Conservation (phyloP, 2,888 invertebrate species). For the Strigamia transsilvanica region DNA sequence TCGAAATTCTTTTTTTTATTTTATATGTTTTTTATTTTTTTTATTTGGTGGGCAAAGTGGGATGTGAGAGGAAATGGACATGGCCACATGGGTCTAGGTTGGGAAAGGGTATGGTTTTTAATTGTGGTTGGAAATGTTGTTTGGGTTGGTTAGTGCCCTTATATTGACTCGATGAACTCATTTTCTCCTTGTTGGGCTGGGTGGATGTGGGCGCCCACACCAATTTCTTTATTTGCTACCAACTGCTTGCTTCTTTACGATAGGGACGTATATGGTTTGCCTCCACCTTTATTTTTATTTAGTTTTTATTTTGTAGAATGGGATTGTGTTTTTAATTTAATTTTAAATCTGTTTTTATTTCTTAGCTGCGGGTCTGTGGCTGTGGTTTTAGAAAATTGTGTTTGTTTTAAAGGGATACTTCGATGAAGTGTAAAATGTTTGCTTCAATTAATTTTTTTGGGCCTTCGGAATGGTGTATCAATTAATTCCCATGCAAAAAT, state of each 20-base stretch:
- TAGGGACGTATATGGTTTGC: slow-evolving; percentile 18
- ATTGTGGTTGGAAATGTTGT: background rate
- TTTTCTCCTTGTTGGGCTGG: slow-evolving; percentile 27
- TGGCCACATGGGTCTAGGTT: background rate
- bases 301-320: no score
- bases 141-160: slow-evolving; percentile 1
- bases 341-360: no score
- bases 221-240: slow-evolving; percentile 47
- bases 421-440: no score
- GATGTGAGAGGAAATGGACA: background rate
- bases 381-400: no score
- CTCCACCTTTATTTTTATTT: background rate
- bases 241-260: slow-evolving; percentile 3
- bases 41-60: background rate
- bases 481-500: no score
- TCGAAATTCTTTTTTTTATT: background rate
- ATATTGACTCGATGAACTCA: slow-evolving; percentile 7
- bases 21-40: background rate
- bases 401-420: no score
- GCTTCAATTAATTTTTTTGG: no score
- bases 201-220: slow-evolving; percentile 32
- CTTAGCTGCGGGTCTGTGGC: no score
- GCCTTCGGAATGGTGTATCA: no score
- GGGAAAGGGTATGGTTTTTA: background rate
- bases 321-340: background rate